Evolutionary conservation across 2,113 vertebrate species (phyloP).

Genomic region (Galemys pyrenaicus): DNA sequence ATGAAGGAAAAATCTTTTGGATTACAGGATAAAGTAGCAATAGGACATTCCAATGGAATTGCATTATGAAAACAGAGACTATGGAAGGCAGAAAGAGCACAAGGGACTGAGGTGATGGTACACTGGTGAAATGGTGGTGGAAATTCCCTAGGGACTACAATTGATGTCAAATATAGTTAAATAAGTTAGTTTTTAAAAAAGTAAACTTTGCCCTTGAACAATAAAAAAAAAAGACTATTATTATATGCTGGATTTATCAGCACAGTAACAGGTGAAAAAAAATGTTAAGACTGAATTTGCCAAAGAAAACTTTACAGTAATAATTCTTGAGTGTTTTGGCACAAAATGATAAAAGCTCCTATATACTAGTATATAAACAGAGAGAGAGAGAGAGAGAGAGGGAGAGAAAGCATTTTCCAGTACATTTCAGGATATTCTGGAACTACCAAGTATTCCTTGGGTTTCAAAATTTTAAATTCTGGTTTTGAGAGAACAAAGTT

Average conservation of each 20-base stretch:
- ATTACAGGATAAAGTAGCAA: neutral
- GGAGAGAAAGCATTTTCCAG: neutral
- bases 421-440: slow-evolving; percentile 6
- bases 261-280: neutral
- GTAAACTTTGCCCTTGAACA: too few species aligned
- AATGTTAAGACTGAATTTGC: neutral
- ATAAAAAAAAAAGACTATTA: too few species aligned
- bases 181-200: too few species aligned
- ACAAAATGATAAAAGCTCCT: neutral
- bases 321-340: neutral
- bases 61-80: neutral
- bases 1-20: neutral
- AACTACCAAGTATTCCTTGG: neutral
- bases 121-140: too few species aligned
- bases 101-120: too few species aligned
- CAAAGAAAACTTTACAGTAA: neutral
- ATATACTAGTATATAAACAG: too few species aligned
- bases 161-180: too few species aligned
- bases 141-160: too few species aligned
- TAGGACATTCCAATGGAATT: neutral
- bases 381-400: too few species aligned
- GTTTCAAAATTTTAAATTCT: slow-evolving; percentile 36
- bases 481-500: neutral
- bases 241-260: neutral
- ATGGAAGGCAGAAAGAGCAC: too few species aligned